A percentile compares a stretch with the other conserved stretches of the same genome.
phyloP scores from a whole-genome alignment of 2,113 vertebrate genomes.

The Dromiciops gliroides region DNA sequence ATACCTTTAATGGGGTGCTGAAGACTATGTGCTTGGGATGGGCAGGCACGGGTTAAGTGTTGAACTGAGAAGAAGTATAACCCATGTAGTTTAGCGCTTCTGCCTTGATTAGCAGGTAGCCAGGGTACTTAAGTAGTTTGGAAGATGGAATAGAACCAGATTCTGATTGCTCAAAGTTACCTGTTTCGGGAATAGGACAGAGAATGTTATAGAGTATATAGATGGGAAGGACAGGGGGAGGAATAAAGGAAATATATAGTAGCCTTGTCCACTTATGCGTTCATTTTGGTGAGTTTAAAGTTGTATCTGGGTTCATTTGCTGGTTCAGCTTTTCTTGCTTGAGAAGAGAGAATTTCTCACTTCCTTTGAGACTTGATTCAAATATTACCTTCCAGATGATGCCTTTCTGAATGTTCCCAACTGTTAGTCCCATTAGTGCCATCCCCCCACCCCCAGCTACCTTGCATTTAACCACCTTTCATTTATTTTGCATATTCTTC shows the following conservation, averaged over 20 bases:
- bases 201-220: background rate
- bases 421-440: too few species aligned
- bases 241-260: background rate
- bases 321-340: background rate
- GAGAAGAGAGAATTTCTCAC: background rate
- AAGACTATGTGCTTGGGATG: background rate
- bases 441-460: background rate
- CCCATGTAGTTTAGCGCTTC: background rate
- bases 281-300: background rate
- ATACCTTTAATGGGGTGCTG: background rate
- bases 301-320: background rate
- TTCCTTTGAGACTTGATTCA: background rate
- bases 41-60: background rate
- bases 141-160: background rate
- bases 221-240: background rate
- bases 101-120: background rate
- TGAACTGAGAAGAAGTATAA: background rate
- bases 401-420: background rate
- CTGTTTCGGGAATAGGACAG: background rate
- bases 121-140: background rate
- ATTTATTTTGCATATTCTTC: background rate
- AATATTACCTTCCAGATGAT: background rate
- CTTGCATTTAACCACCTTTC: background rate
- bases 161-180: background rate
- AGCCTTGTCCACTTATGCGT: background rate